Evolutionary conservation across 2,113 vertebrate species (phyloP).

Genomic region (Fulica atra): DNA sequence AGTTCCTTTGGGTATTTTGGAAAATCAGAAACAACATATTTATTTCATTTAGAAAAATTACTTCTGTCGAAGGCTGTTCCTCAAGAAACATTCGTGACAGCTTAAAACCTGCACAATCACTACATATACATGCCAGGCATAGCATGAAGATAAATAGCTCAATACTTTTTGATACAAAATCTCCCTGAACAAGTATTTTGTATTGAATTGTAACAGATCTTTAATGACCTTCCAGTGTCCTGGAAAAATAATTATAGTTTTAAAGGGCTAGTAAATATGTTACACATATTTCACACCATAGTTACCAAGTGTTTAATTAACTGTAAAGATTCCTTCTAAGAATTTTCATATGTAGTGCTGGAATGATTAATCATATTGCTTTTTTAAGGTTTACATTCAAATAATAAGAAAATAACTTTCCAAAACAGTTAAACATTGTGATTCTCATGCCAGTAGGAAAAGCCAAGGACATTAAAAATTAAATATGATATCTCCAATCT

Average conservation of each 20-base stretch:
- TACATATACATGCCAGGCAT: background rate
- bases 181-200: background rate
- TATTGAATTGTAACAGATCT: background rate
- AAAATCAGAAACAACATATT: conserved; percentile 47
- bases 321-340: background rate
- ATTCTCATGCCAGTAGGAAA: background rate
- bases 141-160: background rate
- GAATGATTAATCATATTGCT: background rate
- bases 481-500: background rate
- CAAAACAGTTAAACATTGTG: background rate
- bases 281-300: background rate
- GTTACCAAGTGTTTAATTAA: conserved; percentile 15
- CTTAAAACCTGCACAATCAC: background rate
- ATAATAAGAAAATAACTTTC: background rate
- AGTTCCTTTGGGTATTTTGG: conserved; percentile 27
- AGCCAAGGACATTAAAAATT: conserved; percentile 7
- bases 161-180: conserved; percentile 2
- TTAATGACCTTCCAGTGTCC: background rate
- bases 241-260: conserved; percentile 37
- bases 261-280: conserved; percentile 14
- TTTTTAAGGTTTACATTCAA: background rate
- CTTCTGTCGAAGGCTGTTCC: conserved; percentile 20
- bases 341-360: background rate
- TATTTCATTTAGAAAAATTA: conserved; percentile 61
- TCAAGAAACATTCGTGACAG: conserved; percentile 10